These are phyloP conservation scores for Hylyphantes graminicola DNA, from an alignment of 1,140 invertebrate species.

Conservation along the genomic window DNA sequence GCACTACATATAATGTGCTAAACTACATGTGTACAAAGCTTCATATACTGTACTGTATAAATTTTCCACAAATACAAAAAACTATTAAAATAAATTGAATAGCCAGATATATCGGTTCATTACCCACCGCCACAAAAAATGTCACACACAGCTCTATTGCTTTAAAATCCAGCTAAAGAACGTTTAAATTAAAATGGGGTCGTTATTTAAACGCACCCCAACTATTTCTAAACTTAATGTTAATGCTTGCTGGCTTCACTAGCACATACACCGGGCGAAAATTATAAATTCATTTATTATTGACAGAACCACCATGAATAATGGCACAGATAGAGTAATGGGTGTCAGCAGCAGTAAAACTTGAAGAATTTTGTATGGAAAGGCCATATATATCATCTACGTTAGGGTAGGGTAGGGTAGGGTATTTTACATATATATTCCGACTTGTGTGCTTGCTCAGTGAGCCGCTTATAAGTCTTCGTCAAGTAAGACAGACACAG, in stretches of 20 bases:
- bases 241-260: conserved; percentile 55
- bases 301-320: conserved; percentile 50
- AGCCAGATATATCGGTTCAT: too few species aligned
- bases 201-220: conserved; percentile 44
- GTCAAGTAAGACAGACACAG: too few species aligned
- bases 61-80: conserved; percentile 34
- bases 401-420: too few species aligned
- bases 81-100: not conserved
- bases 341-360: too few species aligned
- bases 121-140: not conserved
- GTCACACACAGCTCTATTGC: not conserved
- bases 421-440: too few species aligned
- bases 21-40: conserved; percentile 13
- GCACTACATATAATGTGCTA: not conserved
- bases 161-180: conserved; percentile 19
- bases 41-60: conserved; percentile 14
- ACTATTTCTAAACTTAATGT: conserved; percentile 14
- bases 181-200: conserved; percentile 42
- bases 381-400: too few species aligned
- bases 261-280: conserved; percentile 34
- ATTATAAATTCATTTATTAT: conserved; percentile 59
- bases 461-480: too few species aligned
- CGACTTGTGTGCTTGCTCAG: too few species aligned
- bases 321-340: conserved; percentile 1
- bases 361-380: too few species aligned